Conservation (phyloP, 2,797 vertebrate genomes). For the Sebastes matsubarae region DNA sequence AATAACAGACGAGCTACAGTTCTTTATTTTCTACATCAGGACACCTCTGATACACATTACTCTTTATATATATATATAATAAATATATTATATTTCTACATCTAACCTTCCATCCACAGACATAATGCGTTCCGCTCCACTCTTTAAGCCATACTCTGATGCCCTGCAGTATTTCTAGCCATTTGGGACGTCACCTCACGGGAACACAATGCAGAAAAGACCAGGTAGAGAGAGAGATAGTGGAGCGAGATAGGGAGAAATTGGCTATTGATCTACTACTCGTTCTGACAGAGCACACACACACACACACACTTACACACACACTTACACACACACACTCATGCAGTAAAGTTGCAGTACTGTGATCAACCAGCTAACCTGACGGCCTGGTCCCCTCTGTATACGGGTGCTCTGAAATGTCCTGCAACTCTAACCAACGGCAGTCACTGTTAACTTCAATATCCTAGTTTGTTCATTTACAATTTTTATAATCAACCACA, state of each 20-base stretch:
- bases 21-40: not conserved
- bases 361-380: conserved; percentile 78
- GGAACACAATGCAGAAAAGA: conserved; percentile 79
- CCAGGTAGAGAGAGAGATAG: conserved; percentile 63
- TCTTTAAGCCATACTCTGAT: conserved; percentile 73
- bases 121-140: conserved; percentile 80
- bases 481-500: not conserved
- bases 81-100: not conserved
- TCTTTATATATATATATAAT: not conserved
- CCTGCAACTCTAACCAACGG: conserved; percentile 83
- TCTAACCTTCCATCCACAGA: conserved; percentile 76
- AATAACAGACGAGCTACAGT: not conserved
- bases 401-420: conserved; percentile 78
- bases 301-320: conserved; percentile 27
- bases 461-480: conserved; percentile 27
- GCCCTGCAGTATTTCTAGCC: conserved; percentile 71
- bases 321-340: conserved; percentile 52
- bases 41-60: not conserved
- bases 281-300: conserved; percentile 17
- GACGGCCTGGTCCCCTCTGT: conserved; percentile 75
- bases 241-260: conserved; percentile 48
- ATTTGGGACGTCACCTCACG: conserved; percentile 61
- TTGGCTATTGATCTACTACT: conserved; percentile 52
- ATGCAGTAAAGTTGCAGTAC: conserved; percentile 67
- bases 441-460: conserved; percentile 70